Evolutionary conservation across 2,888 invertebrate genomes (phyloP).

Genomic region (Sipha maydis): DNA sequence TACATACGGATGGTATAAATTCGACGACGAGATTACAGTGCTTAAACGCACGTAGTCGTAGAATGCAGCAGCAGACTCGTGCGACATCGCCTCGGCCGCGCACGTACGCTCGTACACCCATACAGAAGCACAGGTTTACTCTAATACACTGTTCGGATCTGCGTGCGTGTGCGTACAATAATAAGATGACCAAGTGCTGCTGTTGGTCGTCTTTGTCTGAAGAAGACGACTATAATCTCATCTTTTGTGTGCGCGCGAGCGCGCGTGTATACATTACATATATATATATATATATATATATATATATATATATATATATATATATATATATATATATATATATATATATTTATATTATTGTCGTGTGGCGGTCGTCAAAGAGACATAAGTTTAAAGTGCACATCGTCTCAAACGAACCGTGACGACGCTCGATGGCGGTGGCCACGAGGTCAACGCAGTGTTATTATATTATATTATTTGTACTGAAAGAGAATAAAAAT

Average conservation of each 20-base stretch:
- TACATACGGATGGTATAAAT: neutral
- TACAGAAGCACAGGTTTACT: neutral
- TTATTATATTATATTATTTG: neutral
- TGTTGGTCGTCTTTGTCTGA: conserved; percentile 21
- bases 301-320: too few species aligned
- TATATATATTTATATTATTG: conserved; percentile 3
- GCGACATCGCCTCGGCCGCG: conserved; percentile 3
- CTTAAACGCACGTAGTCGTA: conserved; percentile 26
- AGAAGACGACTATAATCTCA: neutral
- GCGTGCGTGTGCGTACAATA: neutral
- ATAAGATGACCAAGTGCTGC: neutral
- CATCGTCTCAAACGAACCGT: conserved; percentile 45
- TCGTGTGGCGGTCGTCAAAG: conserved; percentile 55
- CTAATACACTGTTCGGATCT: too few species aligned
- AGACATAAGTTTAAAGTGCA: conserved; percentile 60
- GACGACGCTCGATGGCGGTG: neutral
- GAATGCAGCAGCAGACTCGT: neutral
- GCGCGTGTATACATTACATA: neutral
- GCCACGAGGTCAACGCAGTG: neutral
- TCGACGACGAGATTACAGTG: neutral
- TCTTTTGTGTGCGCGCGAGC: conserved; percentile 15
- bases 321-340: too few species aligned
- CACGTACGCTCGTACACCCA: conserved; percentile 5
- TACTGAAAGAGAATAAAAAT: neutral
- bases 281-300: too few species aligned